These are phyloP conservation scores for Brachyhypopomus occidentalis DNA, from an alignment of 2,113 vertebrate genomes.

Conservation along the genomic window DNA sequence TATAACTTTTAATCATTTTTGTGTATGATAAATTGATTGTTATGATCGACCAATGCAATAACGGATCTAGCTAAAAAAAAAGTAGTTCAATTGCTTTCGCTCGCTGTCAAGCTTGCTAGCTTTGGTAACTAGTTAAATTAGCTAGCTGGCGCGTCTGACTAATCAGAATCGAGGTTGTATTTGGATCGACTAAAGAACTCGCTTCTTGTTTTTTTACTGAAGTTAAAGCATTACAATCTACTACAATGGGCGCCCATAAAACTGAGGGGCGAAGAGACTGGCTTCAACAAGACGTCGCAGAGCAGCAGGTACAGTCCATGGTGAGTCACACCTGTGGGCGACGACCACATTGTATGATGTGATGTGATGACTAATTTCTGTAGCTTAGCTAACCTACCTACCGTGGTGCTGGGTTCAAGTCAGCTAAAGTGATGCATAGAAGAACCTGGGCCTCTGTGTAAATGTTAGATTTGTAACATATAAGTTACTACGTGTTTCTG, in stretches of 20 bases:
- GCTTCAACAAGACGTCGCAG: constrained; percentile 64
- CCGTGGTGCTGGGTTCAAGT: not conserved
- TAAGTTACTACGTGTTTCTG: no score
- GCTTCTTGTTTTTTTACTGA: not conserved
- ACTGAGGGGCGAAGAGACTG: constrained; percentile 72
- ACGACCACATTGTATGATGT: no score
- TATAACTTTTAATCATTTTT: not conserved
- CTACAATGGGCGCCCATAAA: constrained; percentile 74
- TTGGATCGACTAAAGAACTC: no score
- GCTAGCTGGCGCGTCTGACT: not conserved
- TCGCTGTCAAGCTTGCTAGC: no score
- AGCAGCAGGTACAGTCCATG: constrained; percentile 60
- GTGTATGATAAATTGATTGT: no score
- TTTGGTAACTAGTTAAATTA: no score
- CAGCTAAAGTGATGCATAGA: not conserved
- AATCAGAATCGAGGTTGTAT: not conserved
- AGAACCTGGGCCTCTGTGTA: not conserved
- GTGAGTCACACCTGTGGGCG: constrained; percentile 49
- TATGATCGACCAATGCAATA: not conserved
- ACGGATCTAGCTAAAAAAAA: not conserved
- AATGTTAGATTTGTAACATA: not conserved
- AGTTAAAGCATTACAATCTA: not conserved
- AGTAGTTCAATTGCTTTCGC: no score
- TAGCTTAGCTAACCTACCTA: not conserved
- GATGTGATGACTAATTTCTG: constrained; percentile 8